Conservation (phyloP, 2,113 vertebrate genomes). For the Rhineura floridana region DNA sequence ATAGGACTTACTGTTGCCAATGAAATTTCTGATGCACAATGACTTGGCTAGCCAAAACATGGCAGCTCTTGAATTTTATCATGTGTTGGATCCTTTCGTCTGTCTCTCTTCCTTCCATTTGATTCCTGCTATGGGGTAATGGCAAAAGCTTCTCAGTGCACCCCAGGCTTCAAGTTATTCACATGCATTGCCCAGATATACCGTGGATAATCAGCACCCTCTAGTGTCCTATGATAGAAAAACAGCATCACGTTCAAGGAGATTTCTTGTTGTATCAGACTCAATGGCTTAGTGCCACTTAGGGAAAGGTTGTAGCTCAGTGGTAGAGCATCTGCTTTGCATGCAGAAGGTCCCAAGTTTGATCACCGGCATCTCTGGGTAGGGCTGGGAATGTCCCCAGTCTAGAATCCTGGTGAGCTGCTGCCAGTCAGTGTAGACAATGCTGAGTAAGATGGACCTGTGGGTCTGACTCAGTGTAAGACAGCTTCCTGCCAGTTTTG, state of each 20-base stretch:
- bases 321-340: too few relatives aligned
- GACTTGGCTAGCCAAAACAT: background rate
- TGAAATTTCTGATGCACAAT: background rate
- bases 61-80: background rate
- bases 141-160: background rate
- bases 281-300: background rate
- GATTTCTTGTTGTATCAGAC: background rate
- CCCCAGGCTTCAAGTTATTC: too few relatives aligned
- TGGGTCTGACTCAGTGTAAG: too few relatives aligned
- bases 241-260: background rate
- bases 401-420: too few relatives aligned
- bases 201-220: slow-evolving; percentile 4
- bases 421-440: too few relatives aligned
- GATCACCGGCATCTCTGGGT: too few relatives aligned
- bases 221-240: slow-evolving; percentile 21
- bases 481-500: background rate
- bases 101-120: background rate
- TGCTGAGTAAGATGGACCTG: too few relatives aligned
- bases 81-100: background rate
- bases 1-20: background rate
- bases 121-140: background rate
- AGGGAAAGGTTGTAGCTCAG: too few relatives aligned
- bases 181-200: background rate
- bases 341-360: too few relatives aligned
- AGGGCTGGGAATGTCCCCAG: too few relatives aligned